phyloP scores from a whole-genome alignment of 1,140 invertebrate genomes.

The Homalodisca vitripennis region DNA sequence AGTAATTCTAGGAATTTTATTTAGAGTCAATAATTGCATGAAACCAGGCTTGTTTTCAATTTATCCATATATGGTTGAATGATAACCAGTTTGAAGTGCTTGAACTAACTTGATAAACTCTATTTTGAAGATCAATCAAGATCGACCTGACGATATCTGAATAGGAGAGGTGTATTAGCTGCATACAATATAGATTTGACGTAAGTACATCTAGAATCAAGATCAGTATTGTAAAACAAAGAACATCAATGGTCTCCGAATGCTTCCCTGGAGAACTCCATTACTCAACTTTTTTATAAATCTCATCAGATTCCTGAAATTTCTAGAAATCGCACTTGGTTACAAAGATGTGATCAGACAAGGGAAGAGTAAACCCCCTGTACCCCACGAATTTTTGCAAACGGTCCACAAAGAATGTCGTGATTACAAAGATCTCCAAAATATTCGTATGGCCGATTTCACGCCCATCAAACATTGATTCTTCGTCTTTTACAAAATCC shows the following conservation, averaged over 20 bases:
- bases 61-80: too few species aligned
- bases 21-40: too few species aligned
- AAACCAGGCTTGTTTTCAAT: too few species aligned
- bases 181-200: background rate
- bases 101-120: background rate
- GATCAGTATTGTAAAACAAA: background rate
- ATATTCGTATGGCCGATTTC: too few species aligned
- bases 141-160: background rate
- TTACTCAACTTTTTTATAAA: background rate
- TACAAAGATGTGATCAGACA: too few species aligned
- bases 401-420: too few species aligned
- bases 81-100: background rate
- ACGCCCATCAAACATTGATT: too few species aligned
- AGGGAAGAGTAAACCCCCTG: too few species aligned
- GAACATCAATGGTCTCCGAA: background rate
- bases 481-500: too few species aligned
- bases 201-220: background rate
- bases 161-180: background rate
- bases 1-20: too few species aligned
- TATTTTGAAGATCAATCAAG: background rate
- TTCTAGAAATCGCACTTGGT: background rate
- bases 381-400: too few species aligned
- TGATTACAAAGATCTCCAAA: too few species aligned
- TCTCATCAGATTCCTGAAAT: background rate
- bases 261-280: background rate